Evolutionary conservation across 2,888 invertebrate genomes (phyloP).

Genomic region (Phymatocera aterrima): DNA sequence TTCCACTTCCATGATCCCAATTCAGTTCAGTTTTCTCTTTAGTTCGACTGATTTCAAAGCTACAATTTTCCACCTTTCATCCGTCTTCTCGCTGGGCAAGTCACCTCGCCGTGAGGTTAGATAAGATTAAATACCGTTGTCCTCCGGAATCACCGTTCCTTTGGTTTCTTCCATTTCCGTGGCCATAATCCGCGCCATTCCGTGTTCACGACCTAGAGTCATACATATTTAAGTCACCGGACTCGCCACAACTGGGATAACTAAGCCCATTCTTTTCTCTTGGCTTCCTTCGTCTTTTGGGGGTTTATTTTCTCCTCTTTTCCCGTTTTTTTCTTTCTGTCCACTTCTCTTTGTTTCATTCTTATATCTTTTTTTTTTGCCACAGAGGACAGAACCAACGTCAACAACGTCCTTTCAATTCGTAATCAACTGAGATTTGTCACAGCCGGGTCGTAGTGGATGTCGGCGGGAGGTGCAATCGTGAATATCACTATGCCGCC

Average conservation of each 20-base stretch:
- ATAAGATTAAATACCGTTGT: constrained; percentile 33
- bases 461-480: background rate
- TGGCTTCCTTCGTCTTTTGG: background rate
- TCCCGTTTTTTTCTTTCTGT: background rate
- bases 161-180: constrained; percentile 11
- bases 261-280: constrained; percentile 56
- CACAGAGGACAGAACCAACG: background rate
- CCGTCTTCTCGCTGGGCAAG: background rate
- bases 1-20: background rate
- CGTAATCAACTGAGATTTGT: constrained; percentile 30
- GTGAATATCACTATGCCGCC: constrained; percentile 18
- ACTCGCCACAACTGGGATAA: constrained; percentile 55
- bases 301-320: background rate
- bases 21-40: constrained; percentile 10
- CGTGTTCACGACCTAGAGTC: constrained; percentile 51
- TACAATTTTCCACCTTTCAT: constrained; percentile 18
- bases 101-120: background rate
- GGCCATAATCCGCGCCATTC: constrained; percentile 52
- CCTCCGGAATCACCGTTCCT: background rate
- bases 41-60: constrained; percentile 11
- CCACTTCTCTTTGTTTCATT: constrained; percentile 18
- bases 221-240: constrained; percentile 63
- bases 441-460: constrained; percentile 17
- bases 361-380: background rate
- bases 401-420: constrained; percentile 16